Percentiles rank a stretch among this genome's conserved stretches.
These are phyloP conservation scores for Tenthredo amoena DNA, from an alignment of 2,888 invertebrate species.

Conservation along the genomic window DNA sequence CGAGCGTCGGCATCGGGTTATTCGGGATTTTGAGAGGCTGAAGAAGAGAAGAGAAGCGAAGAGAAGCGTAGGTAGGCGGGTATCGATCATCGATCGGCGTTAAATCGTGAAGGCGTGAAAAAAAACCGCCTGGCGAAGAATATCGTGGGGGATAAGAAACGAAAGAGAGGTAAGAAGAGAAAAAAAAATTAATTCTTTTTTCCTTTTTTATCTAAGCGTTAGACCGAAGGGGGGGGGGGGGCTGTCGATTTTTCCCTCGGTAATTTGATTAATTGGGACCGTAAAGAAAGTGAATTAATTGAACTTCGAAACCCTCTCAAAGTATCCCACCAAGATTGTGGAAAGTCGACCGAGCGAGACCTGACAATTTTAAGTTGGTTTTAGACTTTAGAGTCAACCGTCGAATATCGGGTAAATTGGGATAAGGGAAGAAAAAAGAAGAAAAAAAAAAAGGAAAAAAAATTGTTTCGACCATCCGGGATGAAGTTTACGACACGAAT, in stretches of 20 bases:
- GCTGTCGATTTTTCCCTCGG: conserved; percentile 13
- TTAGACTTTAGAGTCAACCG: conserved; percentile 6
- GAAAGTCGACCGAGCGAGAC: conserved; percentile 38
- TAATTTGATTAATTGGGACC: conserved; percentile 50
- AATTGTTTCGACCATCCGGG: conserved; percentile 11
- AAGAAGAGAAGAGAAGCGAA: background rate
- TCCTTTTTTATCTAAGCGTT: background rate
- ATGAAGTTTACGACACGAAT: background rate
- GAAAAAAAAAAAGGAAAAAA: background rate
- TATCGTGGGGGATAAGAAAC: background rate
- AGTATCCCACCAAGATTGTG: conserved; percentile 26
- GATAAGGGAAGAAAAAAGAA: background rate
- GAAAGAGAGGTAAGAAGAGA: no score
- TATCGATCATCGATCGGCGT: conserved; percentile 38
- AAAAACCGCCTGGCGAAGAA: background rate
- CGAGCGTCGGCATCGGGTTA: background rate
- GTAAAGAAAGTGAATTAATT: conserved; percentile 44
- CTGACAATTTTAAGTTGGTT: conserved; percentile 50
- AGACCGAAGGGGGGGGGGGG: background rate
- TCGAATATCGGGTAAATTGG: conserved; percentile 36
- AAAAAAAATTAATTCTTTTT: background rate
- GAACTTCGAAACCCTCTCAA: conserved; percentile 37
- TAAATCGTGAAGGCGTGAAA: background rate
- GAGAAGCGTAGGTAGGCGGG: background rate
- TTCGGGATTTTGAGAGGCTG: background rate